phyloP scores from a whole-genome alignment of 2,888 invertebrate genomes.

The Drosophila meridionalis region DNA sequence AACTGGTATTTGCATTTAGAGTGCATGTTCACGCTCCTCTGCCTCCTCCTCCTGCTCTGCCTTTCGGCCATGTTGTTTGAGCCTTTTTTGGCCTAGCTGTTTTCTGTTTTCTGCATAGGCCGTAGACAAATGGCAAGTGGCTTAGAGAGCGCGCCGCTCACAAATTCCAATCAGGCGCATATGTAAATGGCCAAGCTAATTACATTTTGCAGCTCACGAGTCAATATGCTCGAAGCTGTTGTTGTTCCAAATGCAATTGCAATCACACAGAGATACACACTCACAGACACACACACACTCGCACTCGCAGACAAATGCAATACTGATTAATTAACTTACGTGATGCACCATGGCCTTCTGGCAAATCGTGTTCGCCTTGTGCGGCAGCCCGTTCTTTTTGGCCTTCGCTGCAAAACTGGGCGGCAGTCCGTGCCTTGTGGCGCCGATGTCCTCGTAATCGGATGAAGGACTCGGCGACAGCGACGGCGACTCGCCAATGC shows the following conservation, averaged over 20 bases:
- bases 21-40: conserved; percentile 60
- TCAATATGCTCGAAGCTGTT: conserved; percentile 24
- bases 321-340: conserved; percentile 86
- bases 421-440: conserved; percentile 84
- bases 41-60: conserved; percentile 1
- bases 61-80: conserved; percentile 23
- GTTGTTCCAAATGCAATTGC: conserved; percentile 38
- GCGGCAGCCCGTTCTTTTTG: conserved; percentile 84
- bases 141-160: conserved; percentile 37
- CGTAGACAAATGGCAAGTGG: conserved; percentile 49
- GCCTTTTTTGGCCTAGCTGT: conserved; percentile 8
- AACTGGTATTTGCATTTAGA: conserved; percentile 79
- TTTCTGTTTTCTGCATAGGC: conserved; percentile 29
- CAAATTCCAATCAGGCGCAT: conserved; percentile 57
- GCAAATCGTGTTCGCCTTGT: conserved; percentile 86
- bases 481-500: conserved; percentile 86
- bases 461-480: conserved; percentile 89
- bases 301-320: conserved; percentile 3
- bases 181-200: conserved; percentile 70
- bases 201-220: conserved; percentile 62
- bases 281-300: conserved; percentile 7
- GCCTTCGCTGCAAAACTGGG: conserved; percentile 81
- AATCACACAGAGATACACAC: conserved; percentile 22
- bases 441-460: conserved; percentile 89
- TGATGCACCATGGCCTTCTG: conserved; percentile 89